A percentile compares a stretch with the other conserved stretches of the same genome.
Evolutionary conservation across 2,888 invertebrate genomes (phyloP).

Genomic region (Dastarcus helophoroides): DNA sequence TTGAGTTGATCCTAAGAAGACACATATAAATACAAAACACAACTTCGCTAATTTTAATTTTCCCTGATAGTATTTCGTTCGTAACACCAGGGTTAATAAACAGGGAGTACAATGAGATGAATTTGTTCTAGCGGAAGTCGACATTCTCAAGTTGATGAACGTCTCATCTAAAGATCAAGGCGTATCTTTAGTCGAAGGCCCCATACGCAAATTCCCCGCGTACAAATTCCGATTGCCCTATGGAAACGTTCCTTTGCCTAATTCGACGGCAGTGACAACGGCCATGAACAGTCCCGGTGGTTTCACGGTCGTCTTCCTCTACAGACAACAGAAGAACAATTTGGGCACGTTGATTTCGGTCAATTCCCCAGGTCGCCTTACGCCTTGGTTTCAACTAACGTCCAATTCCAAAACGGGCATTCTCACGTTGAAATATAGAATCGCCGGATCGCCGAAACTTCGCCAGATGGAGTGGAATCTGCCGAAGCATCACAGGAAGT

Average conservation of each 20-base stretch:
- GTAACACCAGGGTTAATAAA: too few relatives aligned
- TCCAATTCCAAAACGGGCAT: constrained; percentile 36
- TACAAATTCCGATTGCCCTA: constrained; percentile 37
- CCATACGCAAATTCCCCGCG: constrained; percentile 34
- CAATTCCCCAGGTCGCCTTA: constrained; percentile 36
- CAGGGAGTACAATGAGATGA: too few relatives aligned
- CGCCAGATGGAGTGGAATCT: constrained; percentile 35
- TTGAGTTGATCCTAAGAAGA: too few relatives aligned
- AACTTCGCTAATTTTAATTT: too few relatives aligned
- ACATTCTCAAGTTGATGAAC: constrained; percentile 35
- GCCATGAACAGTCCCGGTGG: constrained; percentile 31
- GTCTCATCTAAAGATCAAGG: constrained; percentile 35
- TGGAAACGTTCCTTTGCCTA: constrained; percentile 34
- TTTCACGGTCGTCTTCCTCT: constrained; percentile 35
- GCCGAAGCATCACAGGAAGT: constrained; percentile 33
- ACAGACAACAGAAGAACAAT: constrained; percentile 36
- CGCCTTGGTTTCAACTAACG: constrained; percentile 37
- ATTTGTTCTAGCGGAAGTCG: constrained; percentile 32
- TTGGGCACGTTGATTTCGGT: constrained; percentile 35
- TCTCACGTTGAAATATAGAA: constrained; percentile 33
- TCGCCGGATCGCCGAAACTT: constrained; percentile 28
- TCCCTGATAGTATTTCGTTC: too few relatives aligned
- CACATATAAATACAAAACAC: too few relatives aligned
- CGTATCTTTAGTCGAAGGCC: constrained; percentile 36
- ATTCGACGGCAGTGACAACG: constrained; percentile 30